Conservation (phyloP, 2,888 invertebrate species). For the Parnassius smintheus region DNA sequence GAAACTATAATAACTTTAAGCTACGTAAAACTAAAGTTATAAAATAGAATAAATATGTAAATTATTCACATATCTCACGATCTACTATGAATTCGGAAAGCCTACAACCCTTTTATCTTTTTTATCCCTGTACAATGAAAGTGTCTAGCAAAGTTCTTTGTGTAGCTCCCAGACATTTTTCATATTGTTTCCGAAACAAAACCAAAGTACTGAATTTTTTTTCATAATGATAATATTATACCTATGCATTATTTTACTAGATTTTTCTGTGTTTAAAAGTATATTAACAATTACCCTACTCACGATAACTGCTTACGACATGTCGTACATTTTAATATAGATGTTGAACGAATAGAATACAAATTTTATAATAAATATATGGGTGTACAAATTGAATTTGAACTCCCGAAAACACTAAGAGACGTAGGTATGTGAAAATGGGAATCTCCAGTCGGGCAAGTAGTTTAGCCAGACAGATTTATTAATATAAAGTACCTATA, state of each 20-base stretch:
- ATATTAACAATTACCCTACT: neutral
- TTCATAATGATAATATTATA: neutral
- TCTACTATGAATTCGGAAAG: slow-evolving; percentile 6
- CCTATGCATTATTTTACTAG: neutral
- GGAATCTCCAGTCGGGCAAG: no score
- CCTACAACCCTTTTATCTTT: slow-evolving; percentile 5
- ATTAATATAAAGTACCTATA: no score
- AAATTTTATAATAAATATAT: no score
- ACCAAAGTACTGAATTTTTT: slow-evolving; percentile 11
- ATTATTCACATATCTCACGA: slow-evolving; percentile 2
- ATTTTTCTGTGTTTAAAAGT: neutral
- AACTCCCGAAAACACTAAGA: no score
- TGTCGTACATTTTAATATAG: no score
- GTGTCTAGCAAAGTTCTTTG: slow-evolving; percentile 27
- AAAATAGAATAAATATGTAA: neutral
- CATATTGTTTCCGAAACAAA: slow-evolving; percentile 25
- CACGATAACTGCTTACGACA: neutral
- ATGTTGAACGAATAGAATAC: no score
- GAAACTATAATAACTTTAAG: no score
- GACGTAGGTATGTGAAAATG: no score
- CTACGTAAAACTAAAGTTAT: no score
- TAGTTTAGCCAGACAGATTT: no score
- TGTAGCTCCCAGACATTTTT: slow-evolving; percentile 22
- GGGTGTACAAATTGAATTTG: no score
- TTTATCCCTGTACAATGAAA: slow-evolving; percentile 19